Conservation (phyloP, 2,797 vertebrate species). For the Notolepis coatsorum region DNA sequence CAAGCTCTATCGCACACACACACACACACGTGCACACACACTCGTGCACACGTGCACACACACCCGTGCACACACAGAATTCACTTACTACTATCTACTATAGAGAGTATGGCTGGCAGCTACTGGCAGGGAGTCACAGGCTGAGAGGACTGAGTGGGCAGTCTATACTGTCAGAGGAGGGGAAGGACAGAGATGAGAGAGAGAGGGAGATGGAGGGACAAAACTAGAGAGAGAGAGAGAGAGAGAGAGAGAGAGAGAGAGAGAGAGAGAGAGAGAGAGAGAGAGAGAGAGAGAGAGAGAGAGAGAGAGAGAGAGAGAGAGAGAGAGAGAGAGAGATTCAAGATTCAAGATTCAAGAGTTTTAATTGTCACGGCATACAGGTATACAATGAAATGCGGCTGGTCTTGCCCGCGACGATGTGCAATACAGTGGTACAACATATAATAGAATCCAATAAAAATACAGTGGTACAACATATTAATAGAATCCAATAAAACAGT, state of each 20-base stretch:
- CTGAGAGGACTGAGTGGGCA: slow-evolving; percentile 57
- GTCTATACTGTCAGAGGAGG: slow-evolving; percentile 38
- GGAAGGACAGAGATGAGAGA: too few species aligned
- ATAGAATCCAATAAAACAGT: too few species aligned
- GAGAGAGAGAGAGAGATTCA: too few species aligned
- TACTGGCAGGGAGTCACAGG: slow-evolving; percentile 59
- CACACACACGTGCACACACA: slow-evolving; percentile 3
- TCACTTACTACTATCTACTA: slow-evolving; percentile 59
- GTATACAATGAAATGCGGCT: too few species aligned
- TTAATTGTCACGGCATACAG: too few species aligned
- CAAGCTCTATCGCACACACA: slow-evolving; percentile 21
- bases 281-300: neutral
- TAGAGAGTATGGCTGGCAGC: slow-evolving; percentile 31
- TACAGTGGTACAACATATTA: too few species aligned
- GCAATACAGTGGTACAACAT: too few species aligned
- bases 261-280: slow-evolving; percentile 1
- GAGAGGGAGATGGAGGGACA: slow-evolving; percentile 12
- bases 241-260: neutral
- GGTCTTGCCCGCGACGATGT: too few species aligned
- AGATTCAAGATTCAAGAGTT: too few species aligned
- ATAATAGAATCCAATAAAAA: too few species aligned
- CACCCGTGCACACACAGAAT: slow-evolving; percentile 22
- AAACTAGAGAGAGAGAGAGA: slow-evolving; percentile 29
- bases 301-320: neutral
- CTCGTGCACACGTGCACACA: slow-evolving; percentile 18